Conservation (phyloP, 2,113 vertebrate species). For the Heloderma charlesbogerti region DNA sequence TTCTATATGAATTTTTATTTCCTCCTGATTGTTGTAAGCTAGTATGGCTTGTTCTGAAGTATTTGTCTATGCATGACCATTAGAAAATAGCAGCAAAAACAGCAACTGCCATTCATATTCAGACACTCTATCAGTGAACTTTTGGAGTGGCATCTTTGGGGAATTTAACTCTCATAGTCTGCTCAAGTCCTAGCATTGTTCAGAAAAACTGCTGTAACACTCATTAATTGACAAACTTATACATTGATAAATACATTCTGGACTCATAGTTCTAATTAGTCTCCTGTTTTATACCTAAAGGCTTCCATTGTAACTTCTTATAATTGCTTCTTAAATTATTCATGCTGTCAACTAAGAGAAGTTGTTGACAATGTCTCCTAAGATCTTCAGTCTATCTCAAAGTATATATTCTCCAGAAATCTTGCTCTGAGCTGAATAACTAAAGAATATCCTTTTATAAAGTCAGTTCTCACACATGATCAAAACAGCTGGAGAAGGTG, state of each 20-base stretch:
- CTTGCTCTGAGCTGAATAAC: too few relatives aligned
- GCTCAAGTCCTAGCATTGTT: neutral
- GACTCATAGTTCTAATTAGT: neutral
- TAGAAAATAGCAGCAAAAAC: conserved; percentile 3
- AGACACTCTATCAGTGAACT: conserved; percentile 5
- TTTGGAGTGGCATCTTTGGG: neutral
- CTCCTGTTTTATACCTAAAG: neutral
- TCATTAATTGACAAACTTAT: conserved; percentile 12
- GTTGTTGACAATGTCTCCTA: neutral
- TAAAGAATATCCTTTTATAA: neutral
- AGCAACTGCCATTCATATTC: conserved; percentile 21
- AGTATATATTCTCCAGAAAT: neutral
- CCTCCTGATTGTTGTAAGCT: conserved; percentile 28
- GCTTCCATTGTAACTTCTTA: neutral
- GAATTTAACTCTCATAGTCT: neutral
- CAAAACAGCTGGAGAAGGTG: neutral
- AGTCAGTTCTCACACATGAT: neutral
- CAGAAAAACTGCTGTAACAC: neutral
- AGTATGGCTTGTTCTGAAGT: conserved; percentile 9
- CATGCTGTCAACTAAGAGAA: neutral
- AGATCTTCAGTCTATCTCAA: neutral
- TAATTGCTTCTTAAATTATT: neutral
- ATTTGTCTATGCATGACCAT: conserved; percentile 23
- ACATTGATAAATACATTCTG: neutral
- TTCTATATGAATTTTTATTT: conserved; percentile 30